Evolutionary conservation across 2,888 invertebrate genomes (phyloP), one percentile per base, ranked within the genome.

Genomic region (Cephonodes hylas): DNA sequence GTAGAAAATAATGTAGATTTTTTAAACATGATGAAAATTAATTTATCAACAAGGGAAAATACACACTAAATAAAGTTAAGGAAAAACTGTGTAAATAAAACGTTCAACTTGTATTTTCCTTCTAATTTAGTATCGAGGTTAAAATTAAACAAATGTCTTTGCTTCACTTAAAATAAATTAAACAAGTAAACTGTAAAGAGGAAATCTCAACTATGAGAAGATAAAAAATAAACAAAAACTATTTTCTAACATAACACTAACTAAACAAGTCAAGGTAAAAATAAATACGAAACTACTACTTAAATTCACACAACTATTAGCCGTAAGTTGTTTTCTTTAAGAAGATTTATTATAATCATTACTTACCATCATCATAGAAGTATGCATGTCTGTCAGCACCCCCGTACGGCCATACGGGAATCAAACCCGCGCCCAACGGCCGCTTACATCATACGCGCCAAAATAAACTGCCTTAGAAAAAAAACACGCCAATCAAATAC

Each of bases 311-410:
- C 34, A 34, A 38, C 10, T 4, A 10, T 4, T 38, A 3, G 2
- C 13, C 34, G 34, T 13, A 38, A 38, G n/a, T 38, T 38, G 34
- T 38, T 13, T 13, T 5, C 0, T 38, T 10, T 8, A 7, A 22
- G n/a, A 58, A 23, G 20, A 23, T n/a, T 38, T 23, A n/a, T 13
- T 25, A 58, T 20, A 22, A 57, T 13, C 13, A 2, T 59, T 56
- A 80, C 91, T 87, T 69, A 91, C 91, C 91, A 92, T 91, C 86
- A 91, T 91, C 78, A 92, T 87, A 79, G 91, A 91, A 81, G 91
- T 89, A 74, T 91, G 91, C 91, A 91, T 91, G 60, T 70, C 79
- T 63, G 65, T 84, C 83, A 84, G 70, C 77, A 76, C 72, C 75
- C 69, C 67, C 71, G 68, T 70, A 79, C 89, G 84, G 81, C 73